Conservation (phyloP, 2,888 invertebrate genomes). For the Gastracanthus pulcherrimus region DNA sequence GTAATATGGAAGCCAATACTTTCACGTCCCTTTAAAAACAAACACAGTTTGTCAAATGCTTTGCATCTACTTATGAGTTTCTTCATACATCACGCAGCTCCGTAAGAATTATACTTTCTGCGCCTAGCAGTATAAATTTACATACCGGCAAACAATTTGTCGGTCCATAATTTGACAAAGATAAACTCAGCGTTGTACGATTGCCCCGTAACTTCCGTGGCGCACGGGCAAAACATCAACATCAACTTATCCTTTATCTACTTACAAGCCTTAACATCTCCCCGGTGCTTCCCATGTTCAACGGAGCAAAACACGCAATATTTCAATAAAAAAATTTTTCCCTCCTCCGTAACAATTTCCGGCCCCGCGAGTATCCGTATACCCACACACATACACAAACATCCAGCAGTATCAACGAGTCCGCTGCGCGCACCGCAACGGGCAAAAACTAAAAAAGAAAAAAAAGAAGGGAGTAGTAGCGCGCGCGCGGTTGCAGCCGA, state of each 20-base stretch:
- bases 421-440: background rate
- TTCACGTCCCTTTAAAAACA: too few species aligned
- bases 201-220: constrained; percentile 10
- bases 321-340: constrained; percentile 49
- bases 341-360: constrained; percentile 51
- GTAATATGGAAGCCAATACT: too few species aligned
- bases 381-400: constrained; percentile 1
- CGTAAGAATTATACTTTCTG: too few species aligned
- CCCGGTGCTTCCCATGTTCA: constrained; percentile 45
- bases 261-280: constrained; percentile 27
- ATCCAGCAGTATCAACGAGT: background rate
- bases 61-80: too few species aligned
- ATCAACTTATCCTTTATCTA: constrained; percentile 52
- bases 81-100: too few species aligned
- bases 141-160: background rate
- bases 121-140: background rate
- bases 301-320: constrained; percentile 47
- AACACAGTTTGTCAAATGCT: too few species aligned
- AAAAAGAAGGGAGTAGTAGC: background rate
- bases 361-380: background rate
- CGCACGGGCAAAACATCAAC: constrained; percentile 30
- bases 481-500: background rate
- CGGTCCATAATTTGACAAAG: constrained; percentile 15
- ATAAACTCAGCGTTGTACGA: constrained; percentile 16
- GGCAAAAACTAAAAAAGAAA: background rate